Evolutionary conservation across 2,113 vertebrate genomes (phyloP).

Genomic region (Nerophis ophidion): DNA sequence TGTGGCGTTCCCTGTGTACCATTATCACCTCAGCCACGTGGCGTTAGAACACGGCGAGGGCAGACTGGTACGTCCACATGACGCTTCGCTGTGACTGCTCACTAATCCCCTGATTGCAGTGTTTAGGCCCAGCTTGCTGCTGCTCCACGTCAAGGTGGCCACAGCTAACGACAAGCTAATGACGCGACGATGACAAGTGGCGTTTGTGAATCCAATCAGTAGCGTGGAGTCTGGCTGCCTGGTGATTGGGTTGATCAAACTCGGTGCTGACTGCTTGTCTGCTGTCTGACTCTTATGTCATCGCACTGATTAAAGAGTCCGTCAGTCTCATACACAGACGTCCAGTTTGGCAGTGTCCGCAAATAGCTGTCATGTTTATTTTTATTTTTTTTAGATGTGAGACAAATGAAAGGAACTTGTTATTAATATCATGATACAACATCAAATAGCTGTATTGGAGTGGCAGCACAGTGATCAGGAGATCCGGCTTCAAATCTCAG

Average conservation of each 20-base stretch:
- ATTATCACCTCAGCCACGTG: slow-evolving; percentile 43
- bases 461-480: no score
- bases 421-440: no score
- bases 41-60: slow-evolving; percentile 25
- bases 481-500: no score
- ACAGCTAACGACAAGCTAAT: slow-evolving; percentile 61
- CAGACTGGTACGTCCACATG: slow-evolving; percentile 44
- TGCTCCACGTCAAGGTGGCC: slow-evolving; percentile 60
- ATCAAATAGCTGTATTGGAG: no score
- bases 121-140: slow-evolving; percentile 56
- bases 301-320: slow-evolving; percentile 62
- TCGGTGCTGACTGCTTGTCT: slow-evolving; percentile 42
- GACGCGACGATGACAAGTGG: slow-evolving; percentile 61
- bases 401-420: background rate
- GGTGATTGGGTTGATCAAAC: slow-evolving; percentile 68
- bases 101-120: slow-evolving; percentile 69
- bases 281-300: slow-evolving; percentile 51
- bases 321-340: slow-evolving; percentile 29
- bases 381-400: background rate
- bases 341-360: slow-evolving; percentile 40
- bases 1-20: slow-evolving; percentile 43
- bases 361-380: slow-evolving; percentile 8
- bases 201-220: slow-evolving; percentile 68
- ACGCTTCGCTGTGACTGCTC: slow-evolving; percentile 58
- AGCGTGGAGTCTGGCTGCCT: slow-evolving; percentile 48